Conservation (phyloP, 2,888 invertebrate species). For the Xestia c-nigrum region DNA sequence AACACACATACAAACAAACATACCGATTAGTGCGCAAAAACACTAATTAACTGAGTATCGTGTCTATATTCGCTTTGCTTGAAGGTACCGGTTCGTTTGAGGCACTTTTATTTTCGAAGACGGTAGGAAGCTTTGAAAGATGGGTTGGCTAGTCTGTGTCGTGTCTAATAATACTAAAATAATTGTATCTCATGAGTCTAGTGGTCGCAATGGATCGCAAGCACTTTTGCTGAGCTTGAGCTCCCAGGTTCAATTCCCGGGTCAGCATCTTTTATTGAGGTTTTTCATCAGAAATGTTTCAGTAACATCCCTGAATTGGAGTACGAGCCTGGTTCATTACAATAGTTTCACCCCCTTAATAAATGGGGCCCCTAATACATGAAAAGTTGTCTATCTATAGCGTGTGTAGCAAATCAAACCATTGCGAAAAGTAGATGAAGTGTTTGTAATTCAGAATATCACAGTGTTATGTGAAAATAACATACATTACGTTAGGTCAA, state of each 20-base stretch:
- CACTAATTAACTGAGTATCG: conserved; percentile 75
- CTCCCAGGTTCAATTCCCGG: background rate
- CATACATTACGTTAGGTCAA: conserved; percentile 39
- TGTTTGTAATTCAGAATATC: conserved; percentile 9
- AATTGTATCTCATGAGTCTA: background rate
- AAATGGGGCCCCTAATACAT: background rate
- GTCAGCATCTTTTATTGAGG: background rate
- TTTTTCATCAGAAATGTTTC: background rate
- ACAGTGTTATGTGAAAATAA: conserved; percentile 17
- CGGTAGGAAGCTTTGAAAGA: background rate
- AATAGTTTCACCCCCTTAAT: background rate
- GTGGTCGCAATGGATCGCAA: background rate
- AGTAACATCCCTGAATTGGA: background rate
- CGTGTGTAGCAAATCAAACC: background rate
- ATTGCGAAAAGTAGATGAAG: background rate
- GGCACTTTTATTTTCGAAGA: conserved; percentile 46
- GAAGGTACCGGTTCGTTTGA: conserved; percentile 31
- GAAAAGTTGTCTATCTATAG: background rate
- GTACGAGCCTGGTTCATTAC: background rate
- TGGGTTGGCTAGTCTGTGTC: background rate
- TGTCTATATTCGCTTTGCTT: conserved; percentile 22
- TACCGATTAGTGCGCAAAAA: conserved; percentile 72
- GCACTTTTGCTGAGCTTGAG: too few species aligned
- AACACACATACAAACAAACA: conserved; percentile 59
- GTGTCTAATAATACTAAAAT: background rate